A percentile compares a stretch with the other conserved stretches of the same genome.
Conservation (phyloP, 1,140 invertebrate species). For the Trissolcus basalis region DNA sequence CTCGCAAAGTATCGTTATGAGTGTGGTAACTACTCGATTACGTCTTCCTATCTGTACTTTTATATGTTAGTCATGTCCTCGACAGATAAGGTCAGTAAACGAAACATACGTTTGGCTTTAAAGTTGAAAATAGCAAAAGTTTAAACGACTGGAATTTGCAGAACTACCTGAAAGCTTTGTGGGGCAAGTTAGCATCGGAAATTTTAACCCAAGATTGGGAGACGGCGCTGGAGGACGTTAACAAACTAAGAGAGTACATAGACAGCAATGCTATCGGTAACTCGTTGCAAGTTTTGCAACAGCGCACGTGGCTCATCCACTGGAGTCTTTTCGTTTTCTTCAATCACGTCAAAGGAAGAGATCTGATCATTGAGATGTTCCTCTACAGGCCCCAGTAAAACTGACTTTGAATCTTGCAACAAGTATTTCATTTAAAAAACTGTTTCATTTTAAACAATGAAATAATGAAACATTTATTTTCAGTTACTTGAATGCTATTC, state of each 20-base stretch:
- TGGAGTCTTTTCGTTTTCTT: constrained; percentile 99
- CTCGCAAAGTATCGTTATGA: constrained; percentile 98
- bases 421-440: no score
- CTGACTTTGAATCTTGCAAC: no score
- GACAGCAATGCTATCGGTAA: constrained; percentile 89
- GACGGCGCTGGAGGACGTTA: constrained; percentile 96
- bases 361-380: constrained; percentile 98
- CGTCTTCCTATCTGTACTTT: constrained; percentile 96
- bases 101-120: no score
- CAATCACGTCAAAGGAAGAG: constrained; percentile 96
- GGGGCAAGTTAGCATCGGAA: constrained; percentile 98
- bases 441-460: no score
- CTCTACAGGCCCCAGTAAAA: constrained; percentile 80
- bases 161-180: constrained; percentile 97
- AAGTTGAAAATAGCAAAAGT: not conserved
- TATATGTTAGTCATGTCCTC: constrained; percentile 94
- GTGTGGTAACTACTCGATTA: constrained; percentile 97
- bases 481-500: constrained; percentile 98
- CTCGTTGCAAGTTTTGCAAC: constrained; percentile 95
- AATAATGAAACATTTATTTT: constrained; percentile 61
- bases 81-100: constrained; percentile 87
- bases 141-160: constrained; percentile 66
- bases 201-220: constrained; percentile 99
- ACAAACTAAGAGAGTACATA: constrained; percentile 95
- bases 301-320: constrained; percentile 99